Evolutionary conservation across 2,797 vertebrate species (phyloP).

Genomic region (Cuculus canorus): DNA sequence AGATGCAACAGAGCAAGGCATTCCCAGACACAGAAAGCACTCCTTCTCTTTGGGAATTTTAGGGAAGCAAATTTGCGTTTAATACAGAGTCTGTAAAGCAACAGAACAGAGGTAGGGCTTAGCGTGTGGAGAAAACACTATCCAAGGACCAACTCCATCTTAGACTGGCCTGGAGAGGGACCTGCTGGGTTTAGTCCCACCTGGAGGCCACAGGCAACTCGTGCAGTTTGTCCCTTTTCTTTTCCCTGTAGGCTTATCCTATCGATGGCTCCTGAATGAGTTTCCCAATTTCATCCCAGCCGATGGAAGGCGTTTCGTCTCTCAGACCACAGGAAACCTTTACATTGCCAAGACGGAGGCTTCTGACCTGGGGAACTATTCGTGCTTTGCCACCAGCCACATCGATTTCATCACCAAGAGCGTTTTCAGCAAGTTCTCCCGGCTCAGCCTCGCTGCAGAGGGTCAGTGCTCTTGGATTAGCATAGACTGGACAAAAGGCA

Average conservation of each 20-base stretch:
- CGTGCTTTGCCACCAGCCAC: conserved; percentile 94
- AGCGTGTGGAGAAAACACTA: neutral
- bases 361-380: conserved; percentile 90
- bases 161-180: neutral
- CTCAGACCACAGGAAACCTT: conserved; percentile 93
- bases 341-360: conserved; percentile 89
- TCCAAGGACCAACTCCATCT: neutral
- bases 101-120: neutral
- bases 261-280: conserved; percentile 95
- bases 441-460: conserved; percentile 86
- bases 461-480: conserved; percentile 74
- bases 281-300: conserved; percentile 92
- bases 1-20: too few species aligned
- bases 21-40: neutral
- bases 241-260: conserved; percentile 84
- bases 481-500: neutral
- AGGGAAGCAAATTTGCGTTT: neutral
- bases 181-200: neutral
- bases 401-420: conserved; percentile 94
- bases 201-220: neutral
- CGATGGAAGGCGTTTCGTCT: conserved; percentile 89
- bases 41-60: neutral
- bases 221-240: neutral
- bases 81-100: neutral
- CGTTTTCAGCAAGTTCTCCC: conserved; percentile 92